Evolutionary conservation across 2,113 vertebrate genomes (phyloP), one percentile per base, ranked within the genome.

Genomic region (Chaetodon auriga): DNA sequence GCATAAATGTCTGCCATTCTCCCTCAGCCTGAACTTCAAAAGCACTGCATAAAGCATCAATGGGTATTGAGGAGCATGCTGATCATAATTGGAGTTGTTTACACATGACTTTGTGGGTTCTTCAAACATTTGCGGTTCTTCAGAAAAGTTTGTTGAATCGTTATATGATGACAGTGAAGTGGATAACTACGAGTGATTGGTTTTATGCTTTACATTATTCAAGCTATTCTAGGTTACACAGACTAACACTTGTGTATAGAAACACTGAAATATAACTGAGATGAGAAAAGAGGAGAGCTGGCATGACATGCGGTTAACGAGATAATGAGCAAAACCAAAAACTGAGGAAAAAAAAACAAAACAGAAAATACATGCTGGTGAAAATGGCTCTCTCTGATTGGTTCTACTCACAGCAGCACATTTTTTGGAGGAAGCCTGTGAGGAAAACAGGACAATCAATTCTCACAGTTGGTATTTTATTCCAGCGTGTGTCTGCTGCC

Each of bases 361-460:
- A 7, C 23, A 5, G 45, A 0, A 45, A 30, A 30, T 30, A 30
- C 30, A 30, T 30, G 13, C 13, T 15, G 1, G 19, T 43, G 13
- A 16, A 9, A 66, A 48, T 2, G 16, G 7, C 1, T 10, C 43
- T 18, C 16, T 14, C 43, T 48, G 63, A 9, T 46, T 46, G 7
- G n/a, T 46, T 35, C 16, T 36, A 25, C 66, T 68, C 30, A 13
- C 10, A 21, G 46, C 25, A 36, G 16, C 16, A 68, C 21, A 2
- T 35, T 51, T 21, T 21, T 16, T 68, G 46, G 18, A 51, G 10
- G 48, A 51, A 36, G 48, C 18, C 16, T 35, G 46, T 36, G 25
- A 36, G 25, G 51, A 68, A 68, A 53, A 36, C 65, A 30, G 43
- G 23, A 46, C 43, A 65, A 66, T 66, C 23, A 66, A 10, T 66